These are phyloP conservation scores for Eupithecia inturbata DNA, from an alignment of 2,888 invertebrate genomes.

Conservation along the genomic window DNA sequence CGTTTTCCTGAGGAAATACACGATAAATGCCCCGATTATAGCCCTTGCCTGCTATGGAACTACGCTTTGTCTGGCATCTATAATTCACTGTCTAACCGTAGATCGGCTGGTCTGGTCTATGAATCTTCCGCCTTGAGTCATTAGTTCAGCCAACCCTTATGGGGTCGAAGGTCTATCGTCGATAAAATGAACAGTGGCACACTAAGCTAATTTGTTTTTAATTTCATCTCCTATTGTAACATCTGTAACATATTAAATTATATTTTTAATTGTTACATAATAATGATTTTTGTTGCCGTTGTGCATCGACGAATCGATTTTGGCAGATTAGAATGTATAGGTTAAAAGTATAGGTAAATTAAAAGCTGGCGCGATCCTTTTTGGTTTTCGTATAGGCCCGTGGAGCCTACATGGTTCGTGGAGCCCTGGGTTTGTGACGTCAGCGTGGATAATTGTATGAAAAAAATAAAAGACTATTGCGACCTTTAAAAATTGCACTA, in stretches of 20 bases:
- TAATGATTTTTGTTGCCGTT: not conserved
- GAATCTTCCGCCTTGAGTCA: conserved; percentile 27
- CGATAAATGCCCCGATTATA: not conserved
- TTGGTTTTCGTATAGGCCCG: no score
- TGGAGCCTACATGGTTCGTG: no score
- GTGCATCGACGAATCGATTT: not conserved
- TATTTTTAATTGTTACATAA: no score
- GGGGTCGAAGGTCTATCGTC: not conserved
- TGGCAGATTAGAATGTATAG: not conserved
- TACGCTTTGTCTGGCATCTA: conserved; percentile 10
- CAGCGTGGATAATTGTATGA: no score
- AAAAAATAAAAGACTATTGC: no score
- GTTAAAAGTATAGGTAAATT: not conserved
- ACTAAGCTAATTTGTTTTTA: not conserved
- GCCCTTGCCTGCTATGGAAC: not conserved
- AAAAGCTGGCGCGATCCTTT: no score
- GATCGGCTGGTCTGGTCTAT: conserved; percentile 15
- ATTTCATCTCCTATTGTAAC: not conserved
- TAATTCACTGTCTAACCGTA: conserved; percentile 23
- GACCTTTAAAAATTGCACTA: no score
- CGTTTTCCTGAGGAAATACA: not conserved
- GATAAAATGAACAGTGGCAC: not conserved
- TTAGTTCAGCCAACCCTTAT: conserved; percentile 20
- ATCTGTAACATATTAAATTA: no score
- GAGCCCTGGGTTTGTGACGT: no score